phyloP scores from a whole-genome alignment of 2,797 vertebrate species.

The Thaleichthys pacificus region DNA sequence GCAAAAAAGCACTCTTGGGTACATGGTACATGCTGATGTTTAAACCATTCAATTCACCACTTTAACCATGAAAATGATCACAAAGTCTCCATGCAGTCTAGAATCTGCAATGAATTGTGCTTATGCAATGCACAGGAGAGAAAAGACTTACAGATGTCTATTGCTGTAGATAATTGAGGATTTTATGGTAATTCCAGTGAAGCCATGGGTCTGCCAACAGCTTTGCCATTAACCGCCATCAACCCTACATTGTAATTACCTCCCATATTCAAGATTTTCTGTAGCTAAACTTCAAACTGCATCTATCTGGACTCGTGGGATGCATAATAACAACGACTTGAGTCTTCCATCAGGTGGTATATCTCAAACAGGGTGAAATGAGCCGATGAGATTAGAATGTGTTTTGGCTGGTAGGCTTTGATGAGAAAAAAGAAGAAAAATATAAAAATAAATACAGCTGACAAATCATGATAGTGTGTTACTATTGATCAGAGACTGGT shows the following conservation, averaged over 20 bases:
- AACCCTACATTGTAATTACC: constrained; percentile 61
- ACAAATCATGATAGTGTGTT: constrained; percentile 59
- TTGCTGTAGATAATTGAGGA: constrained; percentile 45
- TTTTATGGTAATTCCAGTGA: constrained; percentile 52
- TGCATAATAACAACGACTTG: constrained; percentile 29
- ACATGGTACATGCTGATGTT: not conserved
- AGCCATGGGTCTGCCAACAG: constrained; percentile 54
- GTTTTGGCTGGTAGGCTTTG: constrained; percentile 48
- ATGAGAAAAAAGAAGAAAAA: constrained; percentile 51
- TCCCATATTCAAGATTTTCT: constrained; percentile 54
- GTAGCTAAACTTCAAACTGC: constrained; percentile 57
- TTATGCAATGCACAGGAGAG: constrained; percentile 16
- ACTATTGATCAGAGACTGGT: constrained; percentile 67
- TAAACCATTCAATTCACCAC: not conserved
- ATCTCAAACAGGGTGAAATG: constrained; percentile 29
- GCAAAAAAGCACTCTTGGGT: not conserved
- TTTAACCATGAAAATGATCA: not conserved
- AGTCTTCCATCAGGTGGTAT: constrained; percentile 1
- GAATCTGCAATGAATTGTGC: not conserved
- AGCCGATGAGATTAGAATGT: constrained; percentile 34
- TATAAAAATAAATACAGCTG: constrained; percentile 48
- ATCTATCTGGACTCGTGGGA: constrained; percentile 29
- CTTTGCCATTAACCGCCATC: constrained; percentile 63
- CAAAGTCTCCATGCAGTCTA: not conserved
- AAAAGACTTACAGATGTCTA: constrained; percentile 34